Evolutionary conservation across 2,888 invertebrate species (phyloP).

Genomic region (Iselma pallidipennis): DNA sequence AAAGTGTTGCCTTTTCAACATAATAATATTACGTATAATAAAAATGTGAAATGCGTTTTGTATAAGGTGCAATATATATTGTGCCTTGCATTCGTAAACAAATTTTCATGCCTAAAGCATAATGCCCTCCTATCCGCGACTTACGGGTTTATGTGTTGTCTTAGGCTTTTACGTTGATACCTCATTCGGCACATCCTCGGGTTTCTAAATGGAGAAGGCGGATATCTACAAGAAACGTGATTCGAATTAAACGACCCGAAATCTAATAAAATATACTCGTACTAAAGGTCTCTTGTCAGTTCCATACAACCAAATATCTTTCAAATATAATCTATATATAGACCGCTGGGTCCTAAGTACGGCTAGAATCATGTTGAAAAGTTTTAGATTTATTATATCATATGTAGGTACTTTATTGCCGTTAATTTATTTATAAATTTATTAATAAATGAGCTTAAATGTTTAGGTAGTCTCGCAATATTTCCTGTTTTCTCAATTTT

Average conservation of each 20-base stretch:
- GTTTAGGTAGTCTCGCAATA: too few relatives aligned
- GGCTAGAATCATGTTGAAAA: too few relatives aligned
- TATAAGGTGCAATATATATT: constrained; percentile 22
- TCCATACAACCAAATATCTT: constrained; percentile 7
- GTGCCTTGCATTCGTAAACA: constrained; percentile 32
- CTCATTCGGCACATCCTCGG: constrained; percentile 46
- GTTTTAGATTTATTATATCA: too few relatives aligned
- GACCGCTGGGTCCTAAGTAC: too few relatives aligned
- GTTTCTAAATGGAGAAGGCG: constrained; percentile 43
- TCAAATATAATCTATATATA: too few relatives aligned
- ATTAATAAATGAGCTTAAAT: too few relatives aligned
- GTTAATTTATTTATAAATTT: too few relatives aligned
- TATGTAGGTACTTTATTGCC: too few relatives aligned
- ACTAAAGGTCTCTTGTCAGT: constrained; percentile 32
- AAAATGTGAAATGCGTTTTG: constrained; percentile 29
- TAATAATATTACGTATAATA: constrained; percentile 16
- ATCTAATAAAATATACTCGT: constrained; percentile 45
- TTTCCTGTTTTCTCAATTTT: too few relatives aligned
- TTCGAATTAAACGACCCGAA: constrained; percentile 44
- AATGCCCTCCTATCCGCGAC: constrained; percentile 29
- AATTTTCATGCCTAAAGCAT: constrained; percentile 30
- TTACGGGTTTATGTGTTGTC: constrained; percentile 44
- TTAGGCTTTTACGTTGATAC: constrained; percentile 46
- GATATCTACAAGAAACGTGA: constrained; percentile 46
- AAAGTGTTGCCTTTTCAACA: too few relatives aligned